Evolutionary conservation across 2,797 vertebrate species (phyloP).

Genomic region (Lagodon rhomboides): DNA sequence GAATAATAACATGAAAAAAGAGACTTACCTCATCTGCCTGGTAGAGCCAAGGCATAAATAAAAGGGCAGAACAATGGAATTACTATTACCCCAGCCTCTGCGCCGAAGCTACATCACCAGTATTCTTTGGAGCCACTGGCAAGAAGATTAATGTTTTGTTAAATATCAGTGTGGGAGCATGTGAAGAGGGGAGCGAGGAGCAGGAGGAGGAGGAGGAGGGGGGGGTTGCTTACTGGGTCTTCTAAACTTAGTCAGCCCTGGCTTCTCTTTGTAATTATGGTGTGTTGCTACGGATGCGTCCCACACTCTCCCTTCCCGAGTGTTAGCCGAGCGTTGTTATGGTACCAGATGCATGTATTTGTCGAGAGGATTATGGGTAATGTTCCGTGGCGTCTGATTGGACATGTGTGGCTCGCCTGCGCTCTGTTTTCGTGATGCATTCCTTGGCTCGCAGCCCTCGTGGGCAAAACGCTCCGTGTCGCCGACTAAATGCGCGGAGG

Average conservation of each 20-base stretch:
- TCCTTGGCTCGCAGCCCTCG: slow-evolving; percentile 64
- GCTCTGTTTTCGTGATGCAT: slow-evolving; percentile 72
- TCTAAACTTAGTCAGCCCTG: slow-evolving; percentile 93
- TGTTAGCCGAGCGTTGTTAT: slow-evolving; percentile 79
- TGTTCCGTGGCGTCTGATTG: slow-evolving; percentile 77
- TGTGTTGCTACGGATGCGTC: slow-evolving; percentile 85
- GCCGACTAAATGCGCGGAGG: slow-evolving; percentile 49
- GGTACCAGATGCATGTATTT: slow-evolving; percentile 82
- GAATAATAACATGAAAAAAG: slow-evolving; percentile 96
- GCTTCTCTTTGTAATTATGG: slow-evolving; percentile 88
- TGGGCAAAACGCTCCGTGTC: slow-evolving; percentile 60
- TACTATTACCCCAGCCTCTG: slow-evolving; percentile 91
- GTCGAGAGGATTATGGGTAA: slow-evolving; percentile 81
- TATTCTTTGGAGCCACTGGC: slow-evolving; percentile 98
- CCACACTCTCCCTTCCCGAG: slow-evolving; percentile 78
- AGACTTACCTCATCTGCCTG: slow-evolving; percentile 98
- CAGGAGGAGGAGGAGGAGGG: slow-evolving; percentile 6
- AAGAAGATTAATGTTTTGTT: slow-evolving; percentile 99
- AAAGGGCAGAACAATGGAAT: slow-evolving; percentile 97
- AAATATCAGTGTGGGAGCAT: slow-evolving; percentile 98
- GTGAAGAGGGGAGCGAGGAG: slow-evolving; percentile 82
- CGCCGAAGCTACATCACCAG: slow-evolving; percentile 91
- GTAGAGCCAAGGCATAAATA: slow-evolving; percentile 98
- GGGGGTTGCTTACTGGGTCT: slow-evolving; percentile 86
- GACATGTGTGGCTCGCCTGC: slow-evolving; percentile 68